Evolutionary conservation across 2,797 vertebrate genomes (phyloP).

Genomic region (Lagodon rhomboides): DNA sequence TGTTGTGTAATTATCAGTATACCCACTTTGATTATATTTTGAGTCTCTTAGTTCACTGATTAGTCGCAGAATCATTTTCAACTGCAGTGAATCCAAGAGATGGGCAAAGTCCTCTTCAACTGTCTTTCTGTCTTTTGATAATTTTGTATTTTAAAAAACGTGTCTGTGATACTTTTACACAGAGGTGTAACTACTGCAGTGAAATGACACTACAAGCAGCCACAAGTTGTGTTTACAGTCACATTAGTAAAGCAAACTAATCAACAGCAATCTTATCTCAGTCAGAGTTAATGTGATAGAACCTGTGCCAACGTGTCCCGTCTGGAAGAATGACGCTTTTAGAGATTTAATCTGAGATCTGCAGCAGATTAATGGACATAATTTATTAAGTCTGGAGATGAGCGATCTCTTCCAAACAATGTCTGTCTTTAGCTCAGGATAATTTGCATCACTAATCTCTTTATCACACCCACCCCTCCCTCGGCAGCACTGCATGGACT

Average conservation of each 20-base stretch:
- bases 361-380: background rate
- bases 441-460: background rate
- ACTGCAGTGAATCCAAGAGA: background rate
- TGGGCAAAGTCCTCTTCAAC: background rate
- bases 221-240: constrained; percentile 11
- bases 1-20: constrained; percentile 13
- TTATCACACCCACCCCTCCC: background rate
- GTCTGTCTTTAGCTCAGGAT: background rate
- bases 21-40: background rate
- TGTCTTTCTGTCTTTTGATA: background rate
- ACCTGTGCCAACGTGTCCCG: background rate
- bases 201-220: background rate
- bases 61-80: background rate
- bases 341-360: background rate
- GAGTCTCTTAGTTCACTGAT: background rate
- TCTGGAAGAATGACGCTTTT: constrained; percentile 2
- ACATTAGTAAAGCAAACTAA: background rate
- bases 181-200: background rate
- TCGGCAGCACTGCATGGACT: background rate
- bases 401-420: background rate
- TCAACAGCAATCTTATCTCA: constrained; percentile 24
- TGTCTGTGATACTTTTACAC: background rate
- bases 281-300: background rate
- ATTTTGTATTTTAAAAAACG: background rate
- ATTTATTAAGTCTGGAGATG: background rate